These are phyloP conservation scores for Sebastiscus albofasciatus DNA, from an alignment of 2,797 vertebrate species.

Conservation along the genomic window DNA sequence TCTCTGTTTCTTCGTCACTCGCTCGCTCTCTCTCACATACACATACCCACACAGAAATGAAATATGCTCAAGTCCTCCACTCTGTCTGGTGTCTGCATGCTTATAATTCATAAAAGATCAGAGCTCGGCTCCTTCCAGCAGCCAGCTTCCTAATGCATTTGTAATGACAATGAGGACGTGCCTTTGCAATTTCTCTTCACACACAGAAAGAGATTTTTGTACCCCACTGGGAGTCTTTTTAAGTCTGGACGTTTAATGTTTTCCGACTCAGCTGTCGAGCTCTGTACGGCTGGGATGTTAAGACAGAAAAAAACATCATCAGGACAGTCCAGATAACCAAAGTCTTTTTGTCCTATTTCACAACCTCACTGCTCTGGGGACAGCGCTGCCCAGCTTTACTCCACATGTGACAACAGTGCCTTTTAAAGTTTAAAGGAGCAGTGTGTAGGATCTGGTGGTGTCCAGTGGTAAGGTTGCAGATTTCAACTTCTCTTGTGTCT, in stretches of 20 bases:
- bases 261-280: slow-evolving; percentile 4
- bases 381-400: neutral
- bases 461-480: too few relatives aligned
- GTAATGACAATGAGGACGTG: slow-evolving; percentile 23
- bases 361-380: neutral
- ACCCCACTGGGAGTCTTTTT: slow-evolving; percentile 6
- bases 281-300: neutral
- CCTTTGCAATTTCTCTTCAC: neutral
- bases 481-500: too few relatives aligned
- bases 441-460: too few relatives aligned
- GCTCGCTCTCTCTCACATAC: neutral
- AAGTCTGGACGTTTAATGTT: slow-evolving; percentile 12
- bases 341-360: neutral
- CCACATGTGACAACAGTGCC: neutral
- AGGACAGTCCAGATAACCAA: neutral
- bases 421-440: too few relatives aligned
- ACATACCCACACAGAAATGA: neutral
- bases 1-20: neutral
- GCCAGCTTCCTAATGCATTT: slow-evolving; percentile 21
- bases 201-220: neutral
- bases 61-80: neutral
- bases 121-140: slow-evolving; percentile 9
- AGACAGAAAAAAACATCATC: slow-evolving; percentile 13
- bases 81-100: slow-evolving; percentile 4
- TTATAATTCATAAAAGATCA: slow-evolving; percentile 42